Evolutionary conservation across 2,113 vertebrate species (phyloP).

Genomic region (Antennarius striatus): DNA sequence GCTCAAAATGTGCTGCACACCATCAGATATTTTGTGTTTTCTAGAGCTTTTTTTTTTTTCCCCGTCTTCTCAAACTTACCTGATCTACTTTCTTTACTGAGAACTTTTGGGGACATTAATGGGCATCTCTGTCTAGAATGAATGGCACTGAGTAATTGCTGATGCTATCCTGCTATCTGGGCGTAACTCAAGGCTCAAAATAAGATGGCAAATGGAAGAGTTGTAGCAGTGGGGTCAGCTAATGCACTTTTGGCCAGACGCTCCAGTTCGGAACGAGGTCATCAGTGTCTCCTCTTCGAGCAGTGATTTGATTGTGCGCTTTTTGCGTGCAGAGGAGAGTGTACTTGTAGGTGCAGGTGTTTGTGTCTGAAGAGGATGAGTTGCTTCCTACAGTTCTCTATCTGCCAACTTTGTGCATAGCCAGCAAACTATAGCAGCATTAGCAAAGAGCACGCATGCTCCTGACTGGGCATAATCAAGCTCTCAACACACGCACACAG

Average conservation of each 20-base stretch:
- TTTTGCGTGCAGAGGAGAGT: conserved; percentile 20
- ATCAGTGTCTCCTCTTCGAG: neutral
- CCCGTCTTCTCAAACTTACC: neutral
- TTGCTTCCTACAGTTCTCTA: conserved; percentile 26
- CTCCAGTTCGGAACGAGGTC: conserved; percentile 7
- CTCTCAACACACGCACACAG: conserved; percentile 15
- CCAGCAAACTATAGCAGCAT: conserved; percentile 35
- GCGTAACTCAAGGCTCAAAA: conserved; percentile 26
- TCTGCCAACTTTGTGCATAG: conserved; percentile 42
- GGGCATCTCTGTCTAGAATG: conserved; percentile 48
- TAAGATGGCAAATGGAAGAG: conserved; percentile 38
- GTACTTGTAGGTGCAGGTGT: conserved; percentile 44
- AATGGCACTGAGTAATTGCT: conserved; percentile 68
- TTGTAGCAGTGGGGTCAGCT: conserved; percentile 52
- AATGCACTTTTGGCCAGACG: conserved; percentile 44
- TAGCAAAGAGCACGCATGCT: conserved; percentile 29
- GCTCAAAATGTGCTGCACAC: too few species aligned
- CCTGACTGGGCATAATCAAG: conserved; percentile 43
- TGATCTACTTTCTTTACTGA: neutral
- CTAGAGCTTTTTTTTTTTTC: too few species aligned
- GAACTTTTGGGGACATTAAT: conserved; percentile 50
- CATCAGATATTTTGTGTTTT: too few species aligned
- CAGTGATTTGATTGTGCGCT: conserved; percentile 35
- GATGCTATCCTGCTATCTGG: conserved; percentile 67
- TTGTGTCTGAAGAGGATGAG: conserved; percentile 26